A percentile compares a stretch with the other conserved stretches of the same genome.
These are phyloP conservation scores for Cenopis cana DNA, from an alignment of 2,888 invertebrate genomes.

Conservation along the genomic window DNA sequence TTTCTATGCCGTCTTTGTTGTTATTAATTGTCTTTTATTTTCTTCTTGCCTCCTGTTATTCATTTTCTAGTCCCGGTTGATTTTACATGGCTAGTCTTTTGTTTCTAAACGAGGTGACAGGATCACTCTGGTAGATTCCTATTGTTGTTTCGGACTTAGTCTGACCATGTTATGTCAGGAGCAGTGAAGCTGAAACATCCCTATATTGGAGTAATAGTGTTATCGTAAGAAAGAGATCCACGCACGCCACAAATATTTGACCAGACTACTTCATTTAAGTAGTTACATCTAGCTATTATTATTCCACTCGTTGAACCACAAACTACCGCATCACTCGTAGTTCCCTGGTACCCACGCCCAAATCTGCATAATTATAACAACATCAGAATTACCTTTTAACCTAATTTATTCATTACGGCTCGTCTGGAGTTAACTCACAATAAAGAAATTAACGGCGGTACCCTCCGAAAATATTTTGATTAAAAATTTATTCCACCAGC, in stretches of 20 bases:
- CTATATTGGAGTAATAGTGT: neutral
- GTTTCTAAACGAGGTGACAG: conserved; percentile 30
- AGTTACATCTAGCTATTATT: neutral
- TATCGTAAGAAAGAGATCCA: neutral
- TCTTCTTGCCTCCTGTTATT: conserved; percentile 21
- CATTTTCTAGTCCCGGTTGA: conserved; percentile 20
- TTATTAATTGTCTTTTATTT: conserved; percentile 47
- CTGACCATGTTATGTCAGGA: neutral
- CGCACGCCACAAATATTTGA: neutral
- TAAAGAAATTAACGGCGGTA: conserved; percentile 74
- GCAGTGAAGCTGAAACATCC: neutral
- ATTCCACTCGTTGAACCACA: conserved; percentile 14
- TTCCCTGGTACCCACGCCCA: conserved; percentile 28
- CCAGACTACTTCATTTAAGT: neutral
- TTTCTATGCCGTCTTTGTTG: conserved; percentile 43
- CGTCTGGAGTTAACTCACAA: conserved; percentile 75
- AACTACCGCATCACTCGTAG: conserved; percentile 19
- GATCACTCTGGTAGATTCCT: conserved; percentile 7
- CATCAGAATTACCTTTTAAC: conserved; percentile 40
- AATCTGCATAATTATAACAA: conserved; percentile 53
- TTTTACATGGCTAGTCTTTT: conserved; percentile 16
- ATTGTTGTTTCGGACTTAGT: neutral
- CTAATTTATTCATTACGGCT: conserved; percentile 52
- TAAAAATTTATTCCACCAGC: conserved; percentile 80
- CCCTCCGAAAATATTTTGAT: conserved; percentile 80